Evolutionary conservation across 35 echinoderm and acorn worm genomes (phyloP), one percentile per base, ranked within the genome.

Genomic region (Diadema setosum): DNA sequence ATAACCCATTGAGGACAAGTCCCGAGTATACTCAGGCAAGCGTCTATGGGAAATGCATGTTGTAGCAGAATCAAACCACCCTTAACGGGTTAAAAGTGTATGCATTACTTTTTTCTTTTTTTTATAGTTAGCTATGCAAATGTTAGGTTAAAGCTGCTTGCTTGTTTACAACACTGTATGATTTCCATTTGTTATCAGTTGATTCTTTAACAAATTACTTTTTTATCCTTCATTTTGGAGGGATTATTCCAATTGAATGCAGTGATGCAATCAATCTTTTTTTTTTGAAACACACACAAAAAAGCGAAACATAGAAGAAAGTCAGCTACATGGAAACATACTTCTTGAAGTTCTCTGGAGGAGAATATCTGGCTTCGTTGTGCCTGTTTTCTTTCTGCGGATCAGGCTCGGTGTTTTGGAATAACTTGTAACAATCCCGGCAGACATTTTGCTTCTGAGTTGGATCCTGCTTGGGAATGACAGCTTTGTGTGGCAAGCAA

Each of bases 341-440:
- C 90, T 86, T 91, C 30, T 91, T 91, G 21, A 85, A 91, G 34
- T 91, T 91, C 67, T 91, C 90, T 3, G 90, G 90, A 17, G 82
- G 82, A 26, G 64, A 73, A 26, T 85, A 75, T 57, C 42, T 56
- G 15, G 32, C 81, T 76, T 86, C 40, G 42, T 85, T 86, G 31
- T 57, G 17, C 36, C 44, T 70, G 25, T 85, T 70, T 5, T 75
- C 82, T 20, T 46, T 76, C 20, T 85, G 64, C 14, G 15, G 39
- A 16, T 86, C 65, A 18, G 41, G 2, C 8, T 84, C 67, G 18
- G 90, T 36, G 21, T 39, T 67, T 12, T 52, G 85, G 46, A 91
- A 56, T 11, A 50, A 16, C 27, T 55, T 76, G 83, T 61, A 91
- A 42, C 90, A 91, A 40, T 86, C 45, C 6, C n/a, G 58, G 37